phyloP scores from a whole-genome alignment of 2,888 invertebrate species.

The Ectemnius cavifrons region DNA sequence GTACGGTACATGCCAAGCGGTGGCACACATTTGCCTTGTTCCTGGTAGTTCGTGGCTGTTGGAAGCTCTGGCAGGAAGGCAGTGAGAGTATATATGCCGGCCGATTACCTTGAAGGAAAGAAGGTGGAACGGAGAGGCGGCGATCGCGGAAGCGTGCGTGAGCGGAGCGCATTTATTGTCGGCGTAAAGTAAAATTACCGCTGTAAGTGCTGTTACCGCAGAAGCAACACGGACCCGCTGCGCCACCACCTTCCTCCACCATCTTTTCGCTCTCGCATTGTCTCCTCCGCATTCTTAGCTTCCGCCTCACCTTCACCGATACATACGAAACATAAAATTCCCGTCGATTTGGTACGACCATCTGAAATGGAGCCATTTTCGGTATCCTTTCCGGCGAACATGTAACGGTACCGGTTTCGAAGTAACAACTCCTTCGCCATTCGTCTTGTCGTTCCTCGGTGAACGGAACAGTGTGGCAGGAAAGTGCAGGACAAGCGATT shows the following conservation, averaged over 20 bases:
- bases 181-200: conserved; percentile 73
- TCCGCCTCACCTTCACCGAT: conserved; percentile 45
- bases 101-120: conserved; percentile 1
- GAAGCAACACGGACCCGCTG: conserved; percentile 40
- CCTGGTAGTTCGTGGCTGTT: conserved; percentile 12
- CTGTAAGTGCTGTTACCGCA: conserved; percentile 66
- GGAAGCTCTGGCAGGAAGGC: conserved; percentile 23
- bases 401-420: conserved; percentile 48
- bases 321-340: conserved; percentile 64
- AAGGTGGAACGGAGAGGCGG: conserved; percentile 7
- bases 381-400: conserved; percentile 59
- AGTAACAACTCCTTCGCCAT: conserved; percentile 20
- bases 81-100: conserved; percentile 7
- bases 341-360: conserved; percentile 70
- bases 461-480: neutral
- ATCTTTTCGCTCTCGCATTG: neutral
- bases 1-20: neutral
- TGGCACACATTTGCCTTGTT: conserved; percentile 31
- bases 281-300: conserved; percentile 4
- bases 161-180: conserved; percentile 72
- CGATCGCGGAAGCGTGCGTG: conserved; percentile 70
- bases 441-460: neutral
- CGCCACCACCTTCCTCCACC: conserved; percentile 27
- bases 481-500: neutral
- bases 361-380: conserved; percentile 70